Conservation (phyloP, 2,888 invertebrate genomes). For the Lasioglossum malachurum region DNA sequence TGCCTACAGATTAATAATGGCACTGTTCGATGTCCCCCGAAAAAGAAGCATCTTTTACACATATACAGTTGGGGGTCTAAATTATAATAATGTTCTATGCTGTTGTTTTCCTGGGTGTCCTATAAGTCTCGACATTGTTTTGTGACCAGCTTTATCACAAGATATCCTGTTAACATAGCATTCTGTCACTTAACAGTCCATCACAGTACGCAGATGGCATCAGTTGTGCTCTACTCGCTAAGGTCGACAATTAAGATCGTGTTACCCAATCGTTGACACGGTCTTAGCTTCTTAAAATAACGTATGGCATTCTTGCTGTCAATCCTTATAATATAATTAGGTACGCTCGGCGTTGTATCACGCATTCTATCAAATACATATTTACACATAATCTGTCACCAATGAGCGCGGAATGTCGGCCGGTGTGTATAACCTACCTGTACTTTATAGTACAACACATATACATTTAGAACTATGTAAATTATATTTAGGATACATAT, state of each 20-base stretch:
- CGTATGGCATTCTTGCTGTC: conserved; percentile 23
- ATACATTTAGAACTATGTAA: conserved; percentile 43
- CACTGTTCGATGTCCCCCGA: background rate
- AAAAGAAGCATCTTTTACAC: background rate
- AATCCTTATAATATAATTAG: conserved; percentile 71
- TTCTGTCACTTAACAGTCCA: conserved; percentile 31
- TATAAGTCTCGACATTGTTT: conserved; percentile 4
- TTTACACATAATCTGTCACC: conserved; percentile 80
- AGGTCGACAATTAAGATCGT: conserved; percentile 13
- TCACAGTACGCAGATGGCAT: conserved; percentile 44
- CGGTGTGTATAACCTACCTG: background rate
- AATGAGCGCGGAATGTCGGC: conserved; percentile 69
- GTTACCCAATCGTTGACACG: conserved; percentile 2
- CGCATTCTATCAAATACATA: conserved; percentile 62
- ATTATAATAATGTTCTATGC: background rate
- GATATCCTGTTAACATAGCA: background rate
- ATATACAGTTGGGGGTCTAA: background rate
- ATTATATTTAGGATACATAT: conserved; percentile 38
- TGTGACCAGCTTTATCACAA: conserved; percentile 22
- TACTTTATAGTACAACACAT: conserved; percentile 37
- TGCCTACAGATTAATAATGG: background rate
- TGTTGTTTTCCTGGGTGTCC: background rate
- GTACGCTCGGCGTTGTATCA: conserved; percentile 67
- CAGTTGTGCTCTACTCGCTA: conserved; percentile 25
- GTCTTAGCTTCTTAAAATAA: conserved; percentile 11